Base-by-base conservation (phyloP, 2,797 vertebrate genomes). In the Myotis findleyi region DNA sequence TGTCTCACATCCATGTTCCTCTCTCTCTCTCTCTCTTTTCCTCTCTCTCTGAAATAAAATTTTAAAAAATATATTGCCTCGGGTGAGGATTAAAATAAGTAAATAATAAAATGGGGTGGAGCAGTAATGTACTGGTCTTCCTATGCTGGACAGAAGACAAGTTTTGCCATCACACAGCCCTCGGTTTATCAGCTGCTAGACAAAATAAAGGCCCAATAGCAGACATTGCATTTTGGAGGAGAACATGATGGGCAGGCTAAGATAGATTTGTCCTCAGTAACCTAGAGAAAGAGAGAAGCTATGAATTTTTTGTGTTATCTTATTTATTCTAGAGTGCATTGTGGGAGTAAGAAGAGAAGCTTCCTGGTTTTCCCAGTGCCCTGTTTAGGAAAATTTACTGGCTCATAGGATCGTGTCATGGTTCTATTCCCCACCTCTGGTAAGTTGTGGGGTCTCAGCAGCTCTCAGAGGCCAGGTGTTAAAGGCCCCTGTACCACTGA, bases 391-490 rank as follows among this genome's bases (percentile, higher is more conserved):
- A 9, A 1, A 27, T n/a, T 75, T 53, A 16, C 30, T 23, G 18
- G 41, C 10, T 10, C 69, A 12, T 51, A 71, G 64, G 64, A 96
- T 95, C 94, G 33, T 89, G 0, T 89, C 4, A 0, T 87, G 21
- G 16, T 89, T 21, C 62, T 95, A 14, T 55, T 81, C 33, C n/a
- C 81, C 0, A 7, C 57, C 11, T 69, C 47, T 57, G 89, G 96
- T 97, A 77, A 94, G 96, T 82, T 25, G 9, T 8, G 36, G 90
- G 33, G 71, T 83, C 51, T 36, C 16, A 3, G 55, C 72, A 84
- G 23, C 20, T 53, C 76, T 77, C 51, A 38, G 36, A 71, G 33
- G 44, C 55, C 33, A 36, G 38, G 36, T 10, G 53, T 49, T 27
- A 17, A 66, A 80, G 71, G 62, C 7, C 17, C 4, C 7, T 7